Percentiles rank a stretch among this genome's conserved stretches.
Conservation (phyloP, 2,888 invertebrate genomes). For the Cheilosia urbana region DNA sequence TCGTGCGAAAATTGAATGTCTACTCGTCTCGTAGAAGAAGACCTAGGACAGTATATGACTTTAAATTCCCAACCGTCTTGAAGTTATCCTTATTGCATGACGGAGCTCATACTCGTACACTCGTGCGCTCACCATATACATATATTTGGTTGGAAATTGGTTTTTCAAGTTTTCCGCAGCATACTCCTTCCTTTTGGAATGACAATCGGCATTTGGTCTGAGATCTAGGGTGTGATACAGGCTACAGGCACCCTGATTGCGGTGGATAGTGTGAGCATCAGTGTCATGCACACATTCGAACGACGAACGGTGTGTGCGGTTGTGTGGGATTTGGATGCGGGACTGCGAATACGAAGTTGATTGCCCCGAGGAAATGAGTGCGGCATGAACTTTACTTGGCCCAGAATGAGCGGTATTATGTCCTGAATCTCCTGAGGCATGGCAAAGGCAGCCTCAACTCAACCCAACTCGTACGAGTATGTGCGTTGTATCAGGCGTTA, state of each 20-base stretch:
- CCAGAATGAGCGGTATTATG: constrained; percentile 64
- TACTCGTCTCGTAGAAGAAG: constrained; percentile 1
- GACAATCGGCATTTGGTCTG: constrained; percentile 65
- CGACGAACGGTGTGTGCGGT: background rate
- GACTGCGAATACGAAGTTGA: constrained; percentile 61
- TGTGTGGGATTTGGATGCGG: constrained; percentile 46
- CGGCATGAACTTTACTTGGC: constrained; percentile 66
- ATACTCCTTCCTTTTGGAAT: constrained; percentile 42
- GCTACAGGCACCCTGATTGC: constrained; percentile 77
- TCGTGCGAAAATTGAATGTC: constrained; percentile 50
- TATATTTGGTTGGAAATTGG: constrained; percentile 54
- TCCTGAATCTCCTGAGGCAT: constrained; percentile 45
- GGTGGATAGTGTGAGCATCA: constrained; percentile 43
- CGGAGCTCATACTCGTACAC: constrained; percentile 3
- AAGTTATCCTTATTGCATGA: constrained; percentile 61
- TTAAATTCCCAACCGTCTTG: constrained; percentile 61
- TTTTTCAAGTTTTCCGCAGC: constrained; percentile 64
- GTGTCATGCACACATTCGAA: constrained; percentile 39
- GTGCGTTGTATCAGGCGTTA: constrained; percentile 36
- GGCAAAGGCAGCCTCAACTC: constrained; percentile 3
- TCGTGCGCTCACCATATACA: constrained; percentile 14
- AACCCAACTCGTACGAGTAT: background rate
- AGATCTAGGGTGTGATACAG: constrained; percentile 77
- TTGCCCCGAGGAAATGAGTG: constrained; percentile 67
- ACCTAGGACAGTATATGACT: constrained; percentile 40